phyloP scores from a whole-genome alignment of 1,140 invertebrate species.

The Drosophila saltans region DNA sequence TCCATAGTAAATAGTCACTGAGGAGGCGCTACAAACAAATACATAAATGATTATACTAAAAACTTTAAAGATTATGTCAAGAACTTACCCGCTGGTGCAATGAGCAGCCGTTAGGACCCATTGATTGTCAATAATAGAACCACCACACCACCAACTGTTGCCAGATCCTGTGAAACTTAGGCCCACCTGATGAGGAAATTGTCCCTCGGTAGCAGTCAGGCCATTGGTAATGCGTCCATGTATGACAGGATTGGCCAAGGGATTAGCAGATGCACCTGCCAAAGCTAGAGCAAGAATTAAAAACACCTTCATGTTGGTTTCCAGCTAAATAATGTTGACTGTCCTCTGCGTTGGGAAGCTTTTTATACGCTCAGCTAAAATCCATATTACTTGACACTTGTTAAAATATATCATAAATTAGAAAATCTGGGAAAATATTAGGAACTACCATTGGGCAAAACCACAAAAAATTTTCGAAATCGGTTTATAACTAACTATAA shows the following conservation, averaged over 20 bases:
- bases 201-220: background rate
- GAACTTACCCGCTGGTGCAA: conserved; percentile 68
- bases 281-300: no score
- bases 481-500: background rate
- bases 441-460: background rate
- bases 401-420: background rate
- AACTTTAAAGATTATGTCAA: background rate
- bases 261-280: no score
- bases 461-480: background rate
- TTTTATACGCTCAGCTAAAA: background rate
- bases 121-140: conserved; percentile 84
- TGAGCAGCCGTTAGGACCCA: conserved; percentile 86
- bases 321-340: background rate
- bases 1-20: conserved; percentile 42
- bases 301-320: no score
- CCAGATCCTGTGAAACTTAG: background rate
- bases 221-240: background rate
- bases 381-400: background rate
- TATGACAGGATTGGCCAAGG: no score
- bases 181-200: conserved; percentile 1
- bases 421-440: background rate
- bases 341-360: background rate
- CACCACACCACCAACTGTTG: conserved; percentile 84
- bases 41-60: background rate
- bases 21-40: conserved; percentile 24